phyloP scores from a whole-genome alignment of 2,888 invertebrate genomes.

The Agrochola circellaris region DNA sequence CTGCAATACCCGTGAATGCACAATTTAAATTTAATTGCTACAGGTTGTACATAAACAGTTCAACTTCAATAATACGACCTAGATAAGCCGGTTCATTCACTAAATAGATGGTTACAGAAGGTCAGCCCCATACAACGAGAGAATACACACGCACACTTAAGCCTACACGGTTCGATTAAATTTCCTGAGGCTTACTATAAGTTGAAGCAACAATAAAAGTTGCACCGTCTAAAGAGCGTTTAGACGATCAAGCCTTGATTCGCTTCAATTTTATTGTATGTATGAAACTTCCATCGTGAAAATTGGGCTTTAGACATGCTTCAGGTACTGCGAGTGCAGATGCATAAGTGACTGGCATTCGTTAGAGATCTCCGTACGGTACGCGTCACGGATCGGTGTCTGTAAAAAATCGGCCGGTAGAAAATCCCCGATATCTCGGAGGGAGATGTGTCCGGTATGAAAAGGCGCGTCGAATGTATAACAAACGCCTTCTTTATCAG shows the following conservation, averaged over 20 bases:
- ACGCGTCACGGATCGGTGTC: neutral
- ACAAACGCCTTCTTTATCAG: neutral
- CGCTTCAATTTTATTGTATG: no score
- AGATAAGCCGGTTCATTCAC: slow-evolving; percentile 70
- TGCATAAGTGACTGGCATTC: neutral
- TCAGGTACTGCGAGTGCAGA: neutral
- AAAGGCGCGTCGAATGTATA: neutral
- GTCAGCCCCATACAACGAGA: neutral
- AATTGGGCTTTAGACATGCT: neutral
- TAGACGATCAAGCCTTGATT: no score
- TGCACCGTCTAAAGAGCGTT: no score
- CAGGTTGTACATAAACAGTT: slow-evolving; percentile 70
- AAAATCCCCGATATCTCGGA: neutral
- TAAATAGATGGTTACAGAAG: slow-evolving; percentile 14
- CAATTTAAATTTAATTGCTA: slow-evolving; percentile 64
- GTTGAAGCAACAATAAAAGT: no score
- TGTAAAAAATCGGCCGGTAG: neutral
- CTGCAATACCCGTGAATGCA: slow-evolving; percentile 53
- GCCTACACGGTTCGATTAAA: neutral
- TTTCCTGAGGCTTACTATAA: neutral
- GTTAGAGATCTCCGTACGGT: neutral
- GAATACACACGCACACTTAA: neutral
- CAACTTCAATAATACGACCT: slow-evolving; percentile 72
- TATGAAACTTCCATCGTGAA: no score
- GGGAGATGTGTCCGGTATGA: neutral